Base-by-base conservation (phyloP, 1,140 invertebrate species). In the Ceratina japonica region DNA sequence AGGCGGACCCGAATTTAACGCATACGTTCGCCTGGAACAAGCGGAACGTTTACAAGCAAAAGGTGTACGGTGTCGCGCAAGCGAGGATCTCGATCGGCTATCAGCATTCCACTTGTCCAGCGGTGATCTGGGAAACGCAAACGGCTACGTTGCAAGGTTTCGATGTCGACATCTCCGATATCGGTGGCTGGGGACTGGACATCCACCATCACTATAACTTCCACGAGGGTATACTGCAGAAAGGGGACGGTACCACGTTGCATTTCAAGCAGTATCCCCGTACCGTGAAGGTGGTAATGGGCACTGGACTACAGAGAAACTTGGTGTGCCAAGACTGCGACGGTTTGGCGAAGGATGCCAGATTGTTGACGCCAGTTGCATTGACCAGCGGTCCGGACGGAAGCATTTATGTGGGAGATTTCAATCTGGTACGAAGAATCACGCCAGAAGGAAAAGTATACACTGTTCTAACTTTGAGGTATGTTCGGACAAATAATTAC, bases 161-260 rank as follows among this genome's bases (percentile, higher is more conserved):
- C 92, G 98, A 99, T 90, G 97, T 99, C 49, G 97, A 98, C 83
- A 98, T 99, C 75, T 98, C 98, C 0, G 97, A 99, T 89, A 97
- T 99, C 62, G 98, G 98, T 1, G 98, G 97, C 15, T 99, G 98
- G 98, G 98, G 98, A 74, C 92, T 99, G 22, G 97, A 99, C 89
- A 98, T 99, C 72, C 98, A 99, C 92, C 98, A 99, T 91, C 97
- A 98, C 91, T 99, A 99, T 92, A 99, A 99, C 90, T 98, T 98
- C 93, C 97, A 98, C 87, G 97, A 99, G 94, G 98, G 97, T 86
- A 98, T 99, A 82, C 92, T 99, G 58, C 98, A 99, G 90, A 98
- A 98, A 91, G 98, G 98, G 31, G 98, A 99, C 90, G 98, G 98
- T 51, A 97, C 97, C 1, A 97, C 95, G 54, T 93, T 99, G 20